Conservation (phyloP, 2,888 invertebrate species). For the Ophonus ardosiacus region DNA sequence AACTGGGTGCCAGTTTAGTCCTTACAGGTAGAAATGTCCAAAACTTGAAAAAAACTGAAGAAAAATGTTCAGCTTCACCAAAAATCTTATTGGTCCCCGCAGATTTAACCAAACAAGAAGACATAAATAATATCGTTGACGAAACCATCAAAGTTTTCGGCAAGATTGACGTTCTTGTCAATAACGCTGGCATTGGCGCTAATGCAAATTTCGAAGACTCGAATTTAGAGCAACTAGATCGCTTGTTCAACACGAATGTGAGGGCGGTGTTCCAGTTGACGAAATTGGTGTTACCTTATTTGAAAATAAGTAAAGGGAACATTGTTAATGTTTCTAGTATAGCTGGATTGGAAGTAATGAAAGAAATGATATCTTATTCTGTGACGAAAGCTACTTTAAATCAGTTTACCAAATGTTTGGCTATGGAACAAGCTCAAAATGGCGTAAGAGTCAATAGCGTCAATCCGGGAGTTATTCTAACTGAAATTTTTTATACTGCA, state of each 20-base stretch:
- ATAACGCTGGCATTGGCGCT: constrained; percentile 93
- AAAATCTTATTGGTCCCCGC: constrained; percentile 81
- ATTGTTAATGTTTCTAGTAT: constrained; percentile 33
- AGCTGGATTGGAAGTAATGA: constrained; percentile 77
- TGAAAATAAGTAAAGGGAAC: constrained; percentile 87
- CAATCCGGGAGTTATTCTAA: constrained; percentile 79
- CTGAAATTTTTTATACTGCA: constrained; percentile 67
- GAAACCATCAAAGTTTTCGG: constrained; percentile 86
- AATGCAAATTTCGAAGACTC: constrained; percentile 91
- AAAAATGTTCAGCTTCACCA: constrained; percentile 76
- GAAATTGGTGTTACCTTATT: constrained; percentile 91
- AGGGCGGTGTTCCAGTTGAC: constrained; percentile 89
- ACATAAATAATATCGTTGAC: constrained; percentile 84
- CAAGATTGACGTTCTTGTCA: constrained; percentile 88
- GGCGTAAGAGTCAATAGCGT: constrained; percentile 77
- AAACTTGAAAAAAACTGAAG: constrained; percentile 81
- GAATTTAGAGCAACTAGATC: constrained; percentile 90
- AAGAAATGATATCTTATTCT: constrained; percentile 83
- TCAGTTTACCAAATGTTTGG: constrained; percentile 82
- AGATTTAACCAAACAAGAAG: constrained; percentile 86
- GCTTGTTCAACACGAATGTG: constrained; percentile 93
- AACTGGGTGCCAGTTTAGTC: constrained; percentile 86
- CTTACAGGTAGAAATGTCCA: constrained; percentile 84
- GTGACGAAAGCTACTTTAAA: constrained; percentile 87
- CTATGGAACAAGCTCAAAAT: constrained; percentile 74